Percentiles rank a stretch among this genome's conserved stretches.
Evolutionary conservation across 2,113 vertebrate genomes (phyloP).

Genomic region (Scomber colias): DNA sequence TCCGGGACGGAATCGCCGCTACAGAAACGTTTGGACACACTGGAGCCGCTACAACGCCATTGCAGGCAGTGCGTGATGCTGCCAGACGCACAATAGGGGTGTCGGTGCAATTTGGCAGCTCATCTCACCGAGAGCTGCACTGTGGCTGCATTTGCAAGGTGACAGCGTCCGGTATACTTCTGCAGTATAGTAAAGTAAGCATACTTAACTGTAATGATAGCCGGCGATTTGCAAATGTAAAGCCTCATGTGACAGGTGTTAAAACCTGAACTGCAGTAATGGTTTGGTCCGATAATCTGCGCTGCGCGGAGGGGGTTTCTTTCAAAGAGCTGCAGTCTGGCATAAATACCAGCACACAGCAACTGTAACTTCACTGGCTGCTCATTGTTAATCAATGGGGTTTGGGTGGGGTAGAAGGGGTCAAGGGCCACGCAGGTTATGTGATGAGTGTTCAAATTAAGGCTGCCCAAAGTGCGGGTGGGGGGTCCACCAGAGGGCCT

Average conservation of each 20-base stretch:
- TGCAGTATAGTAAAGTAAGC: not conserved
- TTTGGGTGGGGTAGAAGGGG: slow-evolving; percentile 56
- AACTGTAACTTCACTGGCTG: slow-evolving; percentile 61
- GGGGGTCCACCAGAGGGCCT: slow-evolving; percentile 13
- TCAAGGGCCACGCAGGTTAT: slow-evolving; percentile 41
- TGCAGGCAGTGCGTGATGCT: slow-evolving; percentile 82
- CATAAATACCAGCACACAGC: slow-evolving; percentile 77
- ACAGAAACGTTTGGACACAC: slow-evolving; percentile 70
- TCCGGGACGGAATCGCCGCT: slow-evolving; percentile 58
- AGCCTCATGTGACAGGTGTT: slow-evolving; percentile 81
- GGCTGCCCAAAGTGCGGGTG: slow-evolving; percentile 16
- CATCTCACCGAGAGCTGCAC: slow-evolving; percentile 48
- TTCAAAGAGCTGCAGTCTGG: slow-evolving; percentile 80
- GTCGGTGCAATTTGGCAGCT: slow-evolving; percentile 58
- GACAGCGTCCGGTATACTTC: slow-evolving; percentile 13
- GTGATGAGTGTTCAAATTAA: slow-evolving; percentile 12
- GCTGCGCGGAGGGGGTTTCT: slow-evolving; percentile 71
- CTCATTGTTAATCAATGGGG: slow-evolving; percentile 30
- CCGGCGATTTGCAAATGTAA: slow-evolving; percentile 4
- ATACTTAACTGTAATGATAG: not conserved
- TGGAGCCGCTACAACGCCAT: slow-evolving; percentile 83
- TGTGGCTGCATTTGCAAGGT: slow-evolving; percentile 3
- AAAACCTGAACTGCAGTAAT: slow-evolving; percentile 76
- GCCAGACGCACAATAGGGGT: slow-evolving; percentile 75
- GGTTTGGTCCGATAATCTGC: slow-evolving; percentile 85